Evolutionary conservation across 2,888 invertebrate species (phyloP), one percentile per base, ranked within the genome.

Genomic region (Oscheius sp.): DNA sequence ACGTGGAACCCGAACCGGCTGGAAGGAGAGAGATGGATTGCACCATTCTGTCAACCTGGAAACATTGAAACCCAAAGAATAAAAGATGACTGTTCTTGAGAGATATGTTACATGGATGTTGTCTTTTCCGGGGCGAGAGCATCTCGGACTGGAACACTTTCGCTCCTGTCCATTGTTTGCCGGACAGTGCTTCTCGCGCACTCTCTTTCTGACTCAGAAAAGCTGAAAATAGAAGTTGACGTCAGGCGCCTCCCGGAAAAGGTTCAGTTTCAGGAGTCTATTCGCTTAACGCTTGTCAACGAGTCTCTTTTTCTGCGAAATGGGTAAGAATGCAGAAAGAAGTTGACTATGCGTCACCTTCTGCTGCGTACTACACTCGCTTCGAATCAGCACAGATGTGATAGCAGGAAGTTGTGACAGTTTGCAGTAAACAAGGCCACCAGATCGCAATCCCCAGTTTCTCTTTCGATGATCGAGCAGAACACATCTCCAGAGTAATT

Each of bases 121-220:
- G 42, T 42, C 42, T 7, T 42, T 42, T 42, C 42, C 42, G 42
- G 21, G 21, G 21, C 21, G 42, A 5, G 42, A 42, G 42, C 42
- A 42, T 58, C 58, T 58, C n/a, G 5, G 58, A 58, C 58, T 58
- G 58, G 58, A 58, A 58, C 58, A 58, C 58, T 58, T 53, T 53
- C 21, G 63, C 9, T 37, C 11, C 50, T 29, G 42, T 11, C 63
- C 32, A 63, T 63, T 63, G 63, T 63, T 63, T 63, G 48, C 7
- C 63, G 21, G 63, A 42, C 47, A 48, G 48, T 63, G 48, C 63
- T 48, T 33, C 29, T 13, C 48, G n/a, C 63, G 47, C 63, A 47
- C 48, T 37, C 63, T 29, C 11, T 21, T n/a, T 11, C 21, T 63
- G 63, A 63, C 63, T 63, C 63, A 63, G 63, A 63, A 63, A 42